Conservation (phyloP, 1,140 invertebrate species). For the Drosophila repletoides region DNA sequence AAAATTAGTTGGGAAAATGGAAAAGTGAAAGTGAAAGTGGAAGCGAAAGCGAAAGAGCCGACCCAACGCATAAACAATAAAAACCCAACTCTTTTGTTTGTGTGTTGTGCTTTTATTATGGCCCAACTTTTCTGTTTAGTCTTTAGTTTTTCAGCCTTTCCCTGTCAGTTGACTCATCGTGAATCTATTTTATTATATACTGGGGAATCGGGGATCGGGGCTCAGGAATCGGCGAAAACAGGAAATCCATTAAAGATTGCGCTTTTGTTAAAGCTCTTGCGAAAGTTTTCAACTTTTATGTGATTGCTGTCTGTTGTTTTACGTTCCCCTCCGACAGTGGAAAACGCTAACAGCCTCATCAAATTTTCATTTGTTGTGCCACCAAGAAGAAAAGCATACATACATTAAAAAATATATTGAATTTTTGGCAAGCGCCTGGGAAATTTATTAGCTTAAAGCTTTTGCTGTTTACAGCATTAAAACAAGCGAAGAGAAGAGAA, state of each 20-base stretch:
- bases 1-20: neutral
- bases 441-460: conserved; percentile 39
- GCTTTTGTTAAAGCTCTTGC: neutral
- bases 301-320: too few species aligned
- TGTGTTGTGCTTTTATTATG: conserved; percentile 7
- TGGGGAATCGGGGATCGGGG: too few species aligned
- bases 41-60: conserved; percentile 1
- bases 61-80: conserved; percentile 12
- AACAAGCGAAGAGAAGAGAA: conserved; percentile 12
- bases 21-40: neutral
- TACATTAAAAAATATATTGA: conserved; percentile 6
- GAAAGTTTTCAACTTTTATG: too few species aligned
- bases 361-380: conserved; percentile 50
- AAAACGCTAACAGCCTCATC: conserved; percentile 27
- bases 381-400: conserved; percentile 8
- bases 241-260: conserved; percentile 57
- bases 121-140: neutral
- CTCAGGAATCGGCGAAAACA: conserved; percentile 21
- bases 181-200: too few species aligned
- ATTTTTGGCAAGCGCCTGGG: neutral
- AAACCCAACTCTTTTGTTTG: conserved; percentile 8
- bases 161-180: neutral
- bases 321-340: too few species aligned
- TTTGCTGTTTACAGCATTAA: conserved; percentile 9
- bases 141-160: neutral